Evolutionary conservation across 2,113 vertebrate species (phyloP).

Genomic region (Natator depressus): DNA sequence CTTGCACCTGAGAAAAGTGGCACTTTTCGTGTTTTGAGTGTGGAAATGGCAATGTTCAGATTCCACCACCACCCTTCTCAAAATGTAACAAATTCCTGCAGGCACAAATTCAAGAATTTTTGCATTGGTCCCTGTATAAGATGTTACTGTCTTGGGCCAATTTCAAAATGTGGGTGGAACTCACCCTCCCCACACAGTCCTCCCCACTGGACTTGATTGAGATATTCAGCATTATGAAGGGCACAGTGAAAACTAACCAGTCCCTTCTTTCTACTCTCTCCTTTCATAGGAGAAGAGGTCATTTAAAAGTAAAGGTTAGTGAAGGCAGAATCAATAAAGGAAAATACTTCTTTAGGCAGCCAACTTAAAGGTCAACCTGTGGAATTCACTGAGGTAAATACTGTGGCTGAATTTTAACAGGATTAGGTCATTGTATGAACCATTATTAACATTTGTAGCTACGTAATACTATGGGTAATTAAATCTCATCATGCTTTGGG

Average conservation of each 20-base stretch:
- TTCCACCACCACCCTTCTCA: background rate
- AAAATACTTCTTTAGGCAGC: background rate
- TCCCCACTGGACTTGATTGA: background rate
- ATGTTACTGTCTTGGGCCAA: background rate
- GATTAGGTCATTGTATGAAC: background rate
- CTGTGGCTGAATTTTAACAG: background rate
- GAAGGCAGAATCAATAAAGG: background rate
- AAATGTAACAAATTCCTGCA: accelerated
- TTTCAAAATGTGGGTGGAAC: background rate
- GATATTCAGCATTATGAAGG: background rate
- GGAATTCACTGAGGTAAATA: background rate
- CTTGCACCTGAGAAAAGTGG: accelerated
- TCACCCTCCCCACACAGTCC: accelerated
- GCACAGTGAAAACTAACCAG: background rate
- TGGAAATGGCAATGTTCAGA: background rate
- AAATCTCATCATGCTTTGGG: background rate
- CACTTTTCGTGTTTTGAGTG: background rate
- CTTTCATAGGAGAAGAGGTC: background rate
- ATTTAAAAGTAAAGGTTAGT: background rate
- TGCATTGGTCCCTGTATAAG: background rate
- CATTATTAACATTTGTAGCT: background rate
- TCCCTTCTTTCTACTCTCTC: background rate
- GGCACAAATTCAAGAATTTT: background rate
- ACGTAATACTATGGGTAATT: background rate
- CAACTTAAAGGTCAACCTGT: background rate